These are phyloP conservation scores for Rhabdophis nuchalis DNA, from an alignment of 2,797 vertebrate species.

Conservation along the genomic window DNA sequence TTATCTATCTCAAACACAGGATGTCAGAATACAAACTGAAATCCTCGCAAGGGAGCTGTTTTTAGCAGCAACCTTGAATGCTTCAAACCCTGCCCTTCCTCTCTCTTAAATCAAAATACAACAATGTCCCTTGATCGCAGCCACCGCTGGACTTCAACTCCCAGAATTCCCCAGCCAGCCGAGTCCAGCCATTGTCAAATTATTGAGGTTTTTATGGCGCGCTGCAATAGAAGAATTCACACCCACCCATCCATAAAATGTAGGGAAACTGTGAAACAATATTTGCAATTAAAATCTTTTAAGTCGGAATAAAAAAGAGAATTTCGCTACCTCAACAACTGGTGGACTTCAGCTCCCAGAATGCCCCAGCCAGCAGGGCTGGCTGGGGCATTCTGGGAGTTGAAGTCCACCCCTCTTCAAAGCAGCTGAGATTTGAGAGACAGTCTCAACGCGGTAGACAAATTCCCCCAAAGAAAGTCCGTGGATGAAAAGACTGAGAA, in stretches of 20 bases:
- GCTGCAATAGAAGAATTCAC: too few relatives aligned
- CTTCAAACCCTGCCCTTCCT: not conserved
- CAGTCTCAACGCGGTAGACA: too few relatives aligned
- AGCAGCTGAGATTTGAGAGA: not conserved
- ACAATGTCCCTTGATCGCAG: not conserved
- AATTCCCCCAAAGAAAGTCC: not conserved
- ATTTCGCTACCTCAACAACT: not conserved
- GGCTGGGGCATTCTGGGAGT: not conserved
- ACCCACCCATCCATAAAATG: accelerated
- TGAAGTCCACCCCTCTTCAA: not conserved
- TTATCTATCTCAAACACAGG: not conserved
- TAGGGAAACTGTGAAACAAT: not conserved
- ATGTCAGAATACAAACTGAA: not conserved
- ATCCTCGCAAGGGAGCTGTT: not conserved
- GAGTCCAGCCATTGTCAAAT: too few relatives aligned
- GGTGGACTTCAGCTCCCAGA: not conserved
- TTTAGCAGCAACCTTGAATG: not conserved
- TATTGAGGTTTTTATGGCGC: too few relatives aligned
- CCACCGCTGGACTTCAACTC: not conserved
- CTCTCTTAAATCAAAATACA: not conserved
- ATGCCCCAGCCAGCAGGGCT: not conserved
- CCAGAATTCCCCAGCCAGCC: not conserved
- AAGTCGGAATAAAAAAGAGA: not conserved
- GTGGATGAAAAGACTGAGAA: not conserved
- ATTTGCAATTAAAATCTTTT: not conserved